phyloP scores from a whole-genome alignment of 1,140 invertebrate species.

The Drosophila virilis region DNA sequence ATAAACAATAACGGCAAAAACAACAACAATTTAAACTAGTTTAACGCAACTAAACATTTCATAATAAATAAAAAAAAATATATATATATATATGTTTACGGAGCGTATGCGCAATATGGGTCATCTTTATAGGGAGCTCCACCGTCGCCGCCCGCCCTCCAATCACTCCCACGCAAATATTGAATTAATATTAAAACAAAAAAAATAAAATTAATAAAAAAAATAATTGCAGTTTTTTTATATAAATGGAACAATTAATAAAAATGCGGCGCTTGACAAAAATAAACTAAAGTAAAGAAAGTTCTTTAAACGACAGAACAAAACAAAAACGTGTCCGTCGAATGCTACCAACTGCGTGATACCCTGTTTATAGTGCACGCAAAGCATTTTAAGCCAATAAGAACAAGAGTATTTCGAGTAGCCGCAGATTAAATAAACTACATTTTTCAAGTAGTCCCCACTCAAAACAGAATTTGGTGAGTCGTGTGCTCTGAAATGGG shows the following conservation, averaged over 20 bases:
- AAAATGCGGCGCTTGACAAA: conserved; percentile 32
- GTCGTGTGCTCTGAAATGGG: too few relatives aligned
- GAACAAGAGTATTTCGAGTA: too few relatives aligned
- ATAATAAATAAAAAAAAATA: background rate
- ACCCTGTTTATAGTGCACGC: too few relatives aligned
- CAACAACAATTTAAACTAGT: conserved; percentile 19
- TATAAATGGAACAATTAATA: conserved; percentile 30
- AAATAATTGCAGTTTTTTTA: background rate
- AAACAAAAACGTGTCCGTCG: background rate
- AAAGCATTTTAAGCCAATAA: too few relatives aligned
- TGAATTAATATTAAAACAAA: conserved; percentile 5
- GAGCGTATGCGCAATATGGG: conserved; percentile 29
- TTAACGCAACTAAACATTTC: conserved; percentile 15
- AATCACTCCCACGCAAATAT: background rate
- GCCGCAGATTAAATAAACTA: too few relatives aligned
- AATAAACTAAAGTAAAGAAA: conserved; percentile 10
- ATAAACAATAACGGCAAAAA: conserved; percentile 27
- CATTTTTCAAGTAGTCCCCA: too few relatives aligned
- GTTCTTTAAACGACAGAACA: background rate
- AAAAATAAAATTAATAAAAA: conserved; percentile 1
- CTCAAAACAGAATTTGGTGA: too few relatives aligned
- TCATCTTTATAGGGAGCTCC: background rate
- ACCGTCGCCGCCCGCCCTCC: too few relatives aligned
- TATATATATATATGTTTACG: conserved; percentile 8
- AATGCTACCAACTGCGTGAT: too few relatives aligned